These are phyloP conservation scores for Andrena haemorrhoa DNA, from an alignment of 2,888 invertebrate genomes.

Conservation along the genomic window DNA sequence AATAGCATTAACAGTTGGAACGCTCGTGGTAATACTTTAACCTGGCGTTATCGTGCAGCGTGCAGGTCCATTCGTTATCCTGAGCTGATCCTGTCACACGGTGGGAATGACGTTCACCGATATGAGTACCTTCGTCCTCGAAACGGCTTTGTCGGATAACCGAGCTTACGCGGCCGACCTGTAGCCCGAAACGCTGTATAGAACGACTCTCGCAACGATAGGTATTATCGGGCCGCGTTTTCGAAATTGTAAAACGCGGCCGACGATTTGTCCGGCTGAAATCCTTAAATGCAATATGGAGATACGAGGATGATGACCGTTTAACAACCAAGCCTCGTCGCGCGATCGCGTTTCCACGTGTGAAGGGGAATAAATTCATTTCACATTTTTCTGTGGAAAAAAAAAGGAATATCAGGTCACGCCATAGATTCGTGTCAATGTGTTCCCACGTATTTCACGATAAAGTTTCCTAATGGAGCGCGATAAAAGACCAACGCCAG, in stretches of 20 bases:
- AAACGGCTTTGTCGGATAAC: conserved; percentile 59
- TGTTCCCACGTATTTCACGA: neutral
- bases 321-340: conserved; percentile 10
- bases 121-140: conserved; percentile 65
- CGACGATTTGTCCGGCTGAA: conserved; percentile 41
- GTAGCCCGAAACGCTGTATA: conserved; percentile 41
- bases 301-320: conserved; percentile 46
- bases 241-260: conserved; percentile 56
- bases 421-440: neutral
- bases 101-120: conserved; percentile 65
- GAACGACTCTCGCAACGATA: conserved; percentile 44
- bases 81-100: conserved; percentile 65
- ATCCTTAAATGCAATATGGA: conserved; percentile 55
- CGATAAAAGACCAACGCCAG: too few relatives aligned
- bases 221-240: conserved; percentile 54
- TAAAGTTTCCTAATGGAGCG: too few relatives aligned
- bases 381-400: neutral
- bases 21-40: conserved; percentile 69
- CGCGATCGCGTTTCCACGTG: neutral
- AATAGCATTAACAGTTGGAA: conserved; percentile 47
- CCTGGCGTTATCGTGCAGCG: conserved; percentile 66
- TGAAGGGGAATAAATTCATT: conserved; percentile 5
- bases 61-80: conserved; percentile 72
- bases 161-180: conserved; percentile 46
- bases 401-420: neutral